Conservation (phyloP, 2,888 invertebrate species). For the Timema cristinae region DNA sequence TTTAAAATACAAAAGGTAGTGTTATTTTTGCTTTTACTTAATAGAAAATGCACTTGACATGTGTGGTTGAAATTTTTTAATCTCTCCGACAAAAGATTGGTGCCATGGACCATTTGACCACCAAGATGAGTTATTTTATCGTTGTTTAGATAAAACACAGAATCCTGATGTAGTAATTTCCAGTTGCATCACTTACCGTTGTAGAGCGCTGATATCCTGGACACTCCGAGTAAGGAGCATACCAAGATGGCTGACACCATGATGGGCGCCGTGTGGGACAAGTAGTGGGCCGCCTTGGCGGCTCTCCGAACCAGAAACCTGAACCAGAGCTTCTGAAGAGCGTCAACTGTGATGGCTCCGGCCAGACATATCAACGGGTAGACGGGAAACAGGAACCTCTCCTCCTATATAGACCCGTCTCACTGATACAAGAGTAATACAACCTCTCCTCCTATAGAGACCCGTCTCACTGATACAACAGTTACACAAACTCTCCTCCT, state of each 20-base stretch:
- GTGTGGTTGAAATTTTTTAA: too few species aligned
- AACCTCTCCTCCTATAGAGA: too few species aligned
- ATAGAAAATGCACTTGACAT: too few species aligned
- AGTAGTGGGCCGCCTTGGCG: conserved; percentile 57
- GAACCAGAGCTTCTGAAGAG: conserved; percentile 71
- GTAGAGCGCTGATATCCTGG: conserved; percentile 57
- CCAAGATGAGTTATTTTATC: too few species aligned
- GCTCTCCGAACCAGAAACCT: conserved; percentile 42
- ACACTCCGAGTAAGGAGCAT: conserved; percentile 49
- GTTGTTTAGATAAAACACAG: too few species aligned
- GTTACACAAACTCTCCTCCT: too few species aligned
- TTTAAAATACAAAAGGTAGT: too few species aligned
- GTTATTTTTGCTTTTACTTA: too few species aligned
- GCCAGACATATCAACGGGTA: conserved; percentile 87
- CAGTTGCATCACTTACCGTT: conserved; percentile 46
- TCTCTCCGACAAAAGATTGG: too few species aligned
- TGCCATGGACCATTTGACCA: too few species aligned
- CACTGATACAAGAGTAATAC: background rate
- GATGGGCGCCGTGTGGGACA: conserved; percentile 70
- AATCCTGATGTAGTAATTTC: too few species aligned
- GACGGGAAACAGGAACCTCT: conserved; percentile 88
- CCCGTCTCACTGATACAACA: too few species aligned
- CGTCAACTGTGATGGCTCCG: conserved; percentile 74
- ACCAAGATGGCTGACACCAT: conserved; percentile 60
- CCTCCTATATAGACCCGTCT: conserved; percentile 49